Evolutionary conservation across 2,113 vertebrate species (phyloP), one percentile per base, ranked within the genome.

Genomic region (Melospiza georgiana): DNA sequence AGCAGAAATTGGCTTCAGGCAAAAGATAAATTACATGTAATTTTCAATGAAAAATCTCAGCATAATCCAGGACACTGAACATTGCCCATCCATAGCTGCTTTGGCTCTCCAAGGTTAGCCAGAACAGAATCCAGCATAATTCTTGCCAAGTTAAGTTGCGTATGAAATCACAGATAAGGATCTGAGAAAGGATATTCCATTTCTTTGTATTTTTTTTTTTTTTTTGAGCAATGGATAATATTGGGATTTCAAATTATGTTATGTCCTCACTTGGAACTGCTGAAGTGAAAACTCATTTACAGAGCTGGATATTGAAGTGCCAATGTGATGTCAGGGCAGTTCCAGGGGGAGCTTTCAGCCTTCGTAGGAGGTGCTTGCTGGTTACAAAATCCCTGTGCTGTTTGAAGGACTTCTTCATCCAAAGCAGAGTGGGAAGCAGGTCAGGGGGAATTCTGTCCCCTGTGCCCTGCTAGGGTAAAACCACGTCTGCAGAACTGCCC

Each of bases 251-350:
- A 37, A 76, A 44, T 37, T 44, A 31, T 52, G 43, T 39, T 44
- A 10, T 27, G 16, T 66, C 16, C 4, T 67, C 3, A 4, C 22
- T 72, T 37, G 16, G 52, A 82, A 37, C 30, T 33, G 5, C 49
- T 59, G 3, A 84, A 63, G 10, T 0, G 1, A 84, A 43, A 30
- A 10, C 1, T 62, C 43, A 12, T 12, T 9, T 55, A 31, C 16
- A 31, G 62, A 87, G 21, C 27, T 68, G 57, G 39, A 58, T 1
- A 2, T 1, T 31, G 49, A 69, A 69, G 12, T 24, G n/a, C 49
- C 67, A 46, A 12, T 11, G 3, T 21, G 1, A 0, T 24, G 8
- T 25, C 5, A 1, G 6, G 6, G 23, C n/a, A 67, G 10, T 62
- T 77, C n/a, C 39, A 54, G 67, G 15, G 44, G 52, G 23, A 67